These are phyloP conservation scores for Tapirus indicus DNA, from an alignment of 2,797 vertebrate genomes.

Conservation along the genomic window DNA sequence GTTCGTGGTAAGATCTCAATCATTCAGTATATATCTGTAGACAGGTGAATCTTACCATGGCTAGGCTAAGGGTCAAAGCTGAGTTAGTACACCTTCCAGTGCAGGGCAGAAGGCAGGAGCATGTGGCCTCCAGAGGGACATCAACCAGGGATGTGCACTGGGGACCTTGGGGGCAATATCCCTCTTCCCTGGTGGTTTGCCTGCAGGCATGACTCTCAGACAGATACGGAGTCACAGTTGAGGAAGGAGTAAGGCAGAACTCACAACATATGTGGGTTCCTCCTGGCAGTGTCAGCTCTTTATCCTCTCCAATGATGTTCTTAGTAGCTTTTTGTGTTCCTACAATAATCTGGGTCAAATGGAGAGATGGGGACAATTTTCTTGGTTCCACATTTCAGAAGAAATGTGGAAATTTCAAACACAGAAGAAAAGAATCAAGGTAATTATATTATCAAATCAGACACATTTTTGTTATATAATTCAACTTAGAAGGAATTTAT, in stretches of 20 bases:
- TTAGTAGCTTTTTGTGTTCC: background rate
- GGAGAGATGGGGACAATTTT: background rate
- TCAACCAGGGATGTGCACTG: background rate
- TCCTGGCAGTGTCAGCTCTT: background rate
- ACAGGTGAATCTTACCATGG: background rate
- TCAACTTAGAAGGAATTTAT: constrained; percentile 32
- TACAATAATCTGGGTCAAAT: background rate
- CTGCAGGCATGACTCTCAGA: background rate
- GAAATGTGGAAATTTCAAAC: background rate
- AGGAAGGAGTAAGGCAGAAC: background rate
- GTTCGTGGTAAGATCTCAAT: background rate
- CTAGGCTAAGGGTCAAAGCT: background rate
- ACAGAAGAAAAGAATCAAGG: background rate
- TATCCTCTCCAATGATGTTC: rapidly evolving
- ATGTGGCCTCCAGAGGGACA: background rate
- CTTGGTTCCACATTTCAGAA: constrained; percentile 3
- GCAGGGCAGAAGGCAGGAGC: background rate
- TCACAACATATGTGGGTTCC: too few relatives aligned
- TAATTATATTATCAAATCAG: background rate
- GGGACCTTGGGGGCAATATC: background rate
- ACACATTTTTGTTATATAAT: background rate
- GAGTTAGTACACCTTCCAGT: background rate
- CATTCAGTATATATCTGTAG: background rate
- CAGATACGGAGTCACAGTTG: background rate
- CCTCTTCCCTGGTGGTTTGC: background rate